phyloP scores from a whole-genome alignment of 2,797 vertebrate genomes.

The Anolis apletophallus region DNA sequence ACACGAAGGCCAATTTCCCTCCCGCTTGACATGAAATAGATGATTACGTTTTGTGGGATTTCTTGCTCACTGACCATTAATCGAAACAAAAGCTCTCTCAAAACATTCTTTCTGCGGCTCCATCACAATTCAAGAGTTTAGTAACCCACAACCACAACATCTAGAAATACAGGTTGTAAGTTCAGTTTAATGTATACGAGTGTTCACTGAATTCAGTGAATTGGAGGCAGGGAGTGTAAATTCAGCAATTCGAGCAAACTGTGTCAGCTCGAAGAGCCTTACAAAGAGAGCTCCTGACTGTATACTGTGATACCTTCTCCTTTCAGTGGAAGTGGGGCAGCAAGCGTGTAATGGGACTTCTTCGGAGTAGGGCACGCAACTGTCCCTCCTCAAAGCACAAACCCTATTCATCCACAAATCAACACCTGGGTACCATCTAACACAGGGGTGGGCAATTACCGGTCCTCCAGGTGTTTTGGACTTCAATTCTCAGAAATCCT shows the following conservation, averaged over 20 bases:
- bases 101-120: neutral
- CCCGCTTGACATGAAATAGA: neutral
- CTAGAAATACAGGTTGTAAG: neutral
- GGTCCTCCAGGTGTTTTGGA: no score
- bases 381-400: no score
- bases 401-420: neutral
- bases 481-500: no score
- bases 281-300: neutral
- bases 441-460: no score
- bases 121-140: neutral
- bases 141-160: neutral
- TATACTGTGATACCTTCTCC: neutral
- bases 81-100: neutral
- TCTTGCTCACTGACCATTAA: conserved; percentile 24
- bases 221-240: neutral
- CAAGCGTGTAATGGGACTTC: neutral
- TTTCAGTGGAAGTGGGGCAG: neutral
- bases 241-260: neutral
- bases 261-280: neutral
- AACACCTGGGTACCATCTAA: neutral
- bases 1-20: neutral
- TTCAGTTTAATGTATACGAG: neutral
- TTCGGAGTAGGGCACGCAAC: neutral
- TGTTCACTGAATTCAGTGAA: neutral
- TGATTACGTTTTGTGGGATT: neutral